A percentile compares a stretch with the other conserved stretches of the same genome.
These are phyloP conservation scores for Anorthoa munda DNA, from an alignment of 2,888 invertebrate species.

Conservation along the genomic window DNA sequence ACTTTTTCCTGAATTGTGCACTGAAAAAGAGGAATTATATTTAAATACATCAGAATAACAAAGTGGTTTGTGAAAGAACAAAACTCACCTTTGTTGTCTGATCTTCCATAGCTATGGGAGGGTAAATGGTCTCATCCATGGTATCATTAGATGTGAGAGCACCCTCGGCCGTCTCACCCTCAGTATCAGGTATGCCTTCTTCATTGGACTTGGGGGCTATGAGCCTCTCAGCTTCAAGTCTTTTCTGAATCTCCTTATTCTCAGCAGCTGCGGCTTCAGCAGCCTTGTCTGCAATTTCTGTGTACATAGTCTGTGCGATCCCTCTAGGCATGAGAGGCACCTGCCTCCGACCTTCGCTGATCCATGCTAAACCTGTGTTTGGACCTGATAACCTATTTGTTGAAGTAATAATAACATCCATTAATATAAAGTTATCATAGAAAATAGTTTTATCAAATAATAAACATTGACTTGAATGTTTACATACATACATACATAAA, in stretches of 20 bases:
- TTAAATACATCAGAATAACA: not conserved
- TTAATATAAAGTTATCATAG: slow-evolving; percentile 17
- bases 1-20: not conserved
- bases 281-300: slow-evolving; percentile 95
- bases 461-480: not conserved
- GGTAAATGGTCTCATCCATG: slow-evolving; percentile 79
- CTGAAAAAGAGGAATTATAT: not conserved
- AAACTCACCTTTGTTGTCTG: slow-evolving; percentile 82
- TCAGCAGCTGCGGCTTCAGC: slow-evolving; percentile 88
- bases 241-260: slow-evolving; percentile 83
- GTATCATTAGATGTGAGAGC: slow-evolving; percentile 76
- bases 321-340: slow-evolving; percentile 96
- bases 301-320: slow-evolving; percentile 96
- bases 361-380: slow-evolving; percentile 94
- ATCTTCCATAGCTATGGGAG: slow-evolving; percentile 88
- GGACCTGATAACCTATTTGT: slow-evolving; percentile 91
- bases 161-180: slow-evolving; percentile 80
- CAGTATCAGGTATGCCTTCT: slow-evolving; percentile 79
- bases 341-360: slow-evolving; percentile 95
- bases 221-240: slow-evolving; percentile 83
- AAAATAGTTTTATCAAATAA: not conserved
- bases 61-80: not conserved
- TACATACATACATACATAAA: too few relatives aligned
- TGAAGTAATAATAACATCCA: slow-evolving; percentile 23
- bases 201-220: slow-evolving; percentile 81